Evolutionary conservation across 2,797 vertebrate genomes (phyloP), one percentile per base, ranked within the genome.

Genomic region (Philypnodon macrostomus): DNA sequence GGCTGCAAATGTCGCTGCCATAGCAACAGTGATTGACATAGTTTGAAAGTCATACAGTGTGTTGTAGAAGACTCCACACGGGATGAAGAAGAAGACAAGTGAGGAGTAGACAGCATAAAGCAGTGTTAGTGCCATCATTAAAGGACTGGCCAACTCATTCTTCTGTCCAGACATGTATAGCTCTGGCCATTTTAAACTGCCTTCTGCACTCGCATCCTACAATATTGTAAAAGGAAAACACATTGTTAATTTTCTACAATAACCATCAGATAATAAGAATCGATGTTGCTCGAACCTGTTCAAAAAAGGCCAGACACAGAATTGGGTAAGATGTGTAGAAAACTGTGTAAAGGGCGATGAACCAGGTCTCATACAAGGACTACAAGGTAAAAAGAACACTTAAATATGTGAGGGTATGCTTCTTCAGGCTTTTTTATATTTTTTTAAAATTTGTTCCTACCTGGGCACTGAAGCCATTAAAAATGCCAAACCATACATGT

Each of bases 281-380:
- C n/a, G 5, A 7, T 34, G 15, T 34, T 34, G 40, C 27, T 9
- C 14, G 53, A 62, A 98, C 96, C 93, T 97, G 92, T 70, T 99
- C 93, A 32, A 97, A 89, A 37, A 95, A 57, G 4, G 92, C 93
- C 6, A 93, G 0, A 17, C 87, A 90, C 51, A 97, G 66, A 15
- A 92, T 38, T 0, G 94, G 94, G 4, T 56, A 26, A 0, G 91
- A 70, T 1, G 90, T 93, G 77, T 96, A 98, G 9, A 92, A 53
- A 35, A 90, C 69, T 2, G 92, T 94, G 81, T 94, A 98, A 19
- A 96, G 53, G 0, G 89, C 86, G 7, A 98, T 90, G 85, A 93
- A 97, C 96, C 96, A 99, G 7, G 85, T 84, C 67, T 98, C 96
- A 0, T 94, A 93, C 32, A 95, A 68, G 4, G 88, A 84, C 95